Conservation (phyloP, 1,140 invertebrate genomes). For the Lasaia peninsularis region DNA sequence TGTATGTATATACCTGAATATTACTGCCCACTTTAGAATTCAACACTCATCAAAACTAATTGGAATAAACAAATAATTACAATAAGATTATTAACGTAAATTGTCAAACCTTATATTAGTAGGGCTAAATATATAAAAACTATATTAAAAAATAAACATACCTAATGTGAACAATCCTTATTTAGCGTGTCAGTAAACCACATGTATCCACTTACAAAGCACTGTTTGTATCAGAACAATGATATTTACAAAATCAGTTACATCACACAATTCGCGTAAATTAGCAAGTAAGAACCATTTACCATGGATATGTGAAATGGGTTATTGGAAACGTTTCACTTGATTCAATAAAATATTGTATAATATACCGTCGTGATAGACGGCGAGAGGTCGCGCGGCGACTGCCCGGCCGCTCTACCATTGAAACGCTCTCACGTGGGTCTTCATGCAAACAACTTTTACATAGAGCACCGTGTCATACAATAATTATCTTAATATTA, state of each 20-base stretch:
- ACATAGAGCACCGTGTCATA: slow-evolving; percentile 37
- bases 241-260: slow-evolving; percentile 47
- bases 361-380: slow-evolving; percentile 45
- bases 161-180: slow-evolving; percentile 25
- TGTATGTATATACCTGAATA: no score
- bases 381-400: slow-evolving; percentile 52
- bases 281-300: slow-evolving; percentile 28
- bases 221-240: slow-evolving; percentile 54
- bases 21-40: no score
- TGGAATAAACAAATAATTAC: no score
- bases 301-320: background rate
- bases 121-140: no score
- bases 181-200: slow-evolving; percentile 43
- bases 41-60: no score
- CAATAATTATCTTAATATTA: slow-evolving; percentile 12
- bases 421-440: slow-evolving; percentile 58
- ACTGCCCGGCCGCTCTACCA: slow-evolving; percentile 55
- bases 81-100: no score
- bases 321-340: no score
- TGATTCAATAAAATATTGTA: background rate
- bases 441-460: slow-evolving; percentile 62
- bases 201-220: slow-evolving; percentile 37
- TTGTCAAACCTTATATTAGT: no score
- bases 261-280: slow-evolving; percentile 55
- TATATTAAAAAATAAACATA: slow-evolving; percentile 27